Conservation (phyloP, 1,140 invertebrate species). For the Drosophila guanche region DNA sequence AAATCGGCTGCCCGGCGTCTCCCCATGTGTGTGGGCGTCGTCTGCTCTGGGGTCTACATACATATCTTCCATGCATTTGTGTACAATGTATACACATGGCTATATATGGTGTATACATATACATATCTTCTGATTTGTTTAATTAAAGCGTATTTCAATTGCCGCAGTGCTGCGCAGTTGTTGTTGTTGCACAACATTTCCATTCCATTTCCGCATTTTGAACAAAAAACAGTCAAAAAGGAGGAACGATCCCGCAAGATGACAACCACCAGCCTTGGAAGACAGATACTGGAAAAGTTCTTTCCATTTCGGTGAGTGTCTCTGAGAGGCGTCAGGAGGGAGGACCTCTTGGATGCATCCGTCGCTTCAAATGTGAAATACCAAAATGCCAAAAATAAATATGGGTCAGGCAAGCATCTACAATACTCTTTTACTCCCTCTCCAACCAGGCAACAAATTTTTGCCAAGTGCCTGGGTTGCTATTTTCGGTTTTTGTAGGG, state of each 20-base stretch:
- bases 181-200: conserved; percentile 52
- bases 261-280: conserved; percentile 71
- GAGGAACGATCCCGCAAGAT: conserved; percentile 40
- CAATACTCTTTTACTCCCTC: conserved; percentile 5
- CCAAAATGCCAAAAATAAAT: conserved; percentile 75
- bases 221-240: conserved; percentile 17
- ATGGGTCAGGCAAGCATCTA: conserved; percentile 56
- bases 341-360: neutral
- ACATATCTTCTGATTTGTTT: conserved; percentile 72
- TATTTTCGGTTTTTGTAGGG: conserved; percentile 2
- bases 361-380: conserved; percentile 12
- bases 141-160: conserved; percentile 80
- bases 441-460: conserved; percentile 18
- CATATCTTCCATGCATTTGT: conserved; percentile 25
- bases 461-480: conserved; percentile 22
- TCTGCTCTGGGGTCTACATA: neutral
- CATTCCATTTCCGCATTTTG: conserved; percentile 26
- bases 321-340: too few species aligned
- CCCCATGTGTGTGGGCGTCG: too few species aligned
- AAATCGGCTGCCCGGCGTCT: neutral
- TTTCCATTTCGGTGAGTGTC: conserved; percentile 73
- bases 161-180: conserved; percentile 62
- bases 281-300: conserved; percentile 75
- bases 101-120: conserved; percentile 38
- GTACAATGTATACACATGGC: conserved; percentile 51